Base-by-base conservation (phyloP, 1,140 invertebrate genomes). In the Adoxophyes honmai region DNA sequence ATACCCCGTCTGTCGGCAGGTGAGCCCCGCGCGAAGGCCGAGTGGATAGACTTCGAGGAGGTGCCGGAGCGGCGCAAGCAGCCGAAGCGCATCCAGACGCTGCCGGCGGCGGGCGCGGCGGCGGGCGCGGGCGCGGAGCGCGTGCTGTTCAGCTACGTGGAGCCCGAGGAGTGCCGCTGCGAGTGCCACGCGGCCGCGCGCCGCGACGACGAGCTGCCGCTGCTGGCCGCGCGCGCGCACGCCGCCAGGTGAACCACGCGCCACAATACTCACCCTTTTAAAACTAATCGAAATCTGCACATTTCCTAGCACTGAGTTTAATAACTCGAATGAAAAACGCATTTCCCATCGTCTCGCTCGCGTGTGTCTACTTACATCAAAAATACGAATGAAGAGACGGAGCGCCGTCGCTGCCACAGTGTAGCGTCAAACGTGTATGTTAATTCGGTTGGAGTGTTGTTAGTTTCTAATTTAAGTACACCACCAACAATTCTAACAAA, bases 41-140 rank as follows among this genome's bases (percentile, higher is more conserved):
- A 93, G 53, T 97, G 95, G 95, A 94, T 97, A 21, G 95, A 96
- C 73, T 96, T 96, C 74, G 94, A 96, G 78, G 95, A 96, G 68
- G 93, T 96, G 52, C 95, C 95, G 0, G 95, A 96, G 78, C 91
- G 92, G 62, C 89, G 94, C 13, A 95, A 95, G 78, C 90, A 93
- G 44, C 94, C 95, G 8, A 95, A 95, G 81, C 90, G 94, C 55
- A 96, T 96, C 62, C 94, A 95, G 68, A 95, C 94, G 6, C 91
- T 96, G 64, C 94, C 95, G 3, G 84, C 63, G 58, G 81, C 52
- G 70, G 80, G 18, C 13, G 44, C 39, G 39, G 54, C 93, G 0
- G 80, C 34, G 55, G 77, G 36, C 75, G 79, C 9, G 77, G 78
- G 21, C 1, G 78, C 36, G 54, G 53, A 63, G 38, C 72, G 89